These are phyloP conservation scores for Dufourea novaeangliae DNA, from an alignment of 1,140 invertebrate genomes.

Conservation along the genomic window DNA sequence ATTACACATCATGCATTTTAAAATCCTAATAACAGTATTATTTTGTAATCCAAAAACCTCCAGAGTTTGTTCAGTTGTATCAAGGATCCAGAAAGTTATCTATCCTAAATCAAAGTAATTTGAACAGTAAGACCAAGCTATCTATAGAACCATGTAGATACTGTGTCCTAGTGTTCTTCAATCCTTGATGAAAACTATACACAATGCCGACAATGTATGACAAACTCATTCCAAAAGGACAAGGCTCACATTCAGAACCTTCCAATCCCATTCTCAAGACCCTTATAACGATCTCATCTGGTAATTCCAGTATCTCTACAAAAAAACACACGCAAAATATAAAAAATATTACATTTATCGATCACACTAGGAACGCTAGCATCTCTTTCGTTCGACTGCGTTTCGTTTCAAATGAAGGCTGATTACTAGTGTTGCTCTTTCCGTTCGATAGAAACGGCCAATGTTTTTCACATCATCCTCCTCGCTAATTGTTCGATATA, in stretches of 20 bases:
- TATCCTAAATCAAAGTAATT: too few species aligned
- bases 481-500: background rate
- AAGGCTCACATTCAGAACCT: background rate
- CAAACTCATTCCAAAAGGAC: background rate
- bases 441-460: background rate
- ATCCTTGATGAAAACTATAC: too few species aligned
- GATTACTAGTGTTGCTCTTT: background rate
- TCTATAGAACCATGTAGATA: too few species aligned
- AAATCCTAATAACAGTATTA: too few species aligned
- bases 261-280: background rate
- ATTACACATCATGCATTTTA: too few species aligned
- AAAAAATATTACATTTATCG: conserved; percentile 21
- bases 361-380: background rate
- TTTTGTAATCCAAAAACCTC: too few species aligned
- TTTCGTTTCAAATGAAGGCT: background rate
- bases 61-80: too few species aligned
- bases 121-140: too few species aligned
- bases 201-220: too few species aligned
- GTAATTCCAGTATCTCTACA: conserved; percentile 3
- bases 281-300: background rate
- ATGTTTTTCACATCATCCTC: background rate
- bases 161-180: too few species aligned
- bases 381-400: conserved; percentile 7
- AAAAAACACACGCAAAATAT: background rate
- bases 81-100: too few species aligned